Evolutionary conservation across 2,797 vertebrate species (phyloP).

Genomic region (Schizothorax lantsangensis): DNA sequence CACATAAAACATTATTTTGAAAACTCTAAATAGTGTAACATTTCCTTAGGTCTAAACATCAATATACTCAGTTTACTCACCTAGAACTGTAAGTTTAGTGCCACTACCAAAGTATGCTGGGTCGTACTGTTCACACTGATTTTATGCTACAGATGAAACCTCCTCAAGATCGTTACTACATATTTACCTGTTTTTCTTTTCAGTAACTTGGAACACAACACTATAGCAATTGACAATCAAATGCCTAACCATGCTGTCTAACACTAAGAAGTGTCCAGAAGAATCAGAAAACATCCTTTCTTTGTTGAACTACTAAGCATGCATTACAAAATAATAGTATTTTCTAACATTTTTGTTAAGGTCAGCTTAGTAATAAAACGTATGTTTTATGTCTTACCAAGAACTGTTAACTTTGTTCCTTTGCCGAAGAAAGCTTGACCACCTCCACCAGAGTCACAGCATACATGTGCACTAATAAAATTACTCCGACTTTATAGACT

Average conservation of each 20-base stretch:
- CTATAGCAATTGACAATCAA: not conserved
- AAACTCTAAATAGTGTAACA: not conserved
- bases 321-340: not conserved
- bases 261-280: not conserved
- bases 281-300: not conserved
- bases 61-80: constrained; percentile 59
- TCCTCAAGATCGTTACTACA: not conserved
- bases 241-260: not conserved
- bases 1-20: not conserved
- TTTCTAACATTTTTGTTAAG: not conserved
- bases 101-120: constrained; percentile 67
- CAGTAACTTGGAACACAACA: not conserved
- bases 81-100: constrained; percentile 72
- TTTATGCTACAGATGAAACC: constrained; percentile 57
- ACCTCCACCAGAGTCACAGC: constrained; percentile 27
- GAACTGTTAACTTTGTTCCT: constrained; percentile 75
- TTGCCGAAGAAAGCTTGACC: constrained; percentile 66
- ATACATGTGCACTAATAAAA: constrained; percentile 27
- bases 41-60: not conserved
- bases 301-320: not conserved
- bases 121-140: constrained; percentile 63
- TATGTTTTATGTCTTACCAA: constrained; percentile 65
- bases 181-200: not conserved
- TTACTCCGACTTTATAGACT: not conserved
- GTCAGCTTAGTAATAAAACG: not conserved